Conservation (phyloP, 2,797 vertebrate genomes). For the Tapirus indicus region DNA sequence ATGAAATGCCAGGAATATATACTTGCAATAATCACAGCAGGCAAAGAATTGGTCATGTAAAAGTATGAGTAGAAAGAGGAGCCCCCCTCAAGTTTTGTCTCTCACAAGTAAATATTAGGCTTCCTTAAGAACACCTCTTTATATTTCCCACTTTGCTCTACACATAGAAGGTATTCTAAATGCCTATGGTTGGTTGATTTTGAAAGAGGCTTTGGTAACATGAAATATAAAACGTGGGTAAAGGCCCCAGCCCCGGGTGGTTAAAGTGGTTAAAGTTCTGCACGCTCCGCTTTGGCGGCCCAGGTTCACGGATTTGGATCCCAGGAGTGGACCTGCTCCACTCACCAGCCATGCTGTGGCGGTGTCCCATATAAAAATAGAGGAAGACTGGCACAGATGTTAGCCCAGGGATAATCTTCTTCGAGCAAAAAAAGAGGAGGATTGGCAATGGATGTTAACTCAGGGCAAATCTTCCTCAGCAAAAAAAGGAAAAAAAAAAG, state of each 20-base stretch:
- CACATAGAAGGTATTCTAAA: neutral
- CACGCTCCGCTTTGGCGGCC: too few relatives aligned
- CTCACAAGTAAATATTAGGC: neutral
- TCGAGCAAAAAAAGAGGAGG: too few relatives aligned
- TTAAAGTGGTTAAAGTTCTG: too few relatives aligned
- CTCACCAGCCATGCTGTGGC: too few relatives aligned
- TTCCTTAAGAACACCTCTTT: constrained; percentile 19
- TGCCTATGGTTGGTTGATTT: neutral
- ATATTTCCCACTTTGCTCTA: neutral
- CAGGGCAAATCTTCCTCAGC: too few relatives aligned
- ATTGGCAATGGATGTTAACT: too few relatives aligned
- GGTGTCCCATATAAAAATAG: too few relatives aligned
- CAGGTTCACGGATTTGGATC: too few relatives aligned
- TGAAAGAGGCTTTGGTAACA: constrained; percentile 3
- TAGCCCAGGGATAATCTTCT: too few relatives aligned
- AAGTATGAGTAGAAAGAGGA: neutral
- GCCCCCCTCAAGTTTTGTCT: neutral
- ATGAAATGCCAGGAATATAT: constrained; percentile 12
- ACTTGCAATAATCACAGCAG: constrained; percentile 1
- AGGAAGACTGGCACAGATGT: too few relatives aligned
- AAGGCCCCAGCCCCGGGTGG: too few relatives aligned
- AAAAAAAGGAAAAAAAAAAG: neutral
- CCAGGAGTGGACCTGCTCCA: too few relatives aligned
- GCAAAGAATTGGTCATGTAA: neutral
- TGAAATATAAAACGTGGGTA: neutral